A percentile compares a stretch with the other conserved stretches of the same genome.
phyloP scores from a whole-genome alignment of 1,140 invertebrate species.

The Tetragnatha versicolor region DNA sequence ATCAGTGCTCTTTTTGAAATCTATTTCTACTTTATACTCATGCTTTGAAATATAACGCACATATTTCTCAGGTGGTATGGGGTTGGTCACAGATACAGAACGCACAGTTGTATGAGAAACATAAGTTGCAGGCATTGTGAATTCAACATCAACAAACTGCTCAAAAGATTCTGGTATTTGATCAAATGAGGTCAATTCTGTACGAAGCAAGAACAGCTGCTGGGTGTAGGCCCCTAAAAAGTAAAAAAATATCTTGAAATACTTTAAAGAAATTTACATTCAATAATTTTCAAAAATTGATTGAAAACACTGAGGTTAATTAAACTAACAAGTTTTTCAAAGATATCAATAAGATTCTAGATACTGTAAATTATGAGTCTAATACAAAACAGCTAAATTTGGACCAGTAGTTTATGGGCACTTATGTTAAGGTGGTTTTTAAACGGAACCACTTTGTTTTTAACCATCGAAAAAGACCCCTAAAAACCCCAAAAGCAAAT shows the following conservation, averaged over 20 bases:
- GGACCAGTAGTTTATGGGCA: no score
- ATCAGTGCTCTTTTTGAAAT: conserved; percentile 53
- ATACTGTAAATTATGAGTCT: no score
- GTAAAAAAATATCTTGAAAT: conserved; percentile 43
- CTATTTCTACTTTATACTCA: conserved; percentile 76
- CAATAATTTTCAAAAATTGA: background rate
- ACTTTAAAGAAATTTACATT: background rate
- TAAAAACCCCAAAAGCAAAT: no score
- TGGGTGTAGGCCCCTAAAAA: conserved; percentile 92
- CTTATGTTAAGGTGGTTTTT: no score
- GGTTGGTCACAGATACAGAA: conserved; percentile 82
- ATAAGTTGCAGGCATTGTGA: conserved; percentile 98
- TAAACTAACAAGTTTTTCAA: no score
- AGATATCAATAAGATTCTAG: no score
- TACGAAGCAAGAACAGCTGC: conserved; percentile 89
- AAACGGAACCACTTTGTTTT: no score
- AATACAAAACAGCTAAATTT: no score
- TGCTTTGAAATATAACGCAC: conserved; percentile 96
- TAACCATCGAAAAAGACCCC: no score
- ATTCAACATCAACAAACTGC: conserved; percentile 89
- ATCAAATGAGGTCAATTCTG: conserved; percentile 95
- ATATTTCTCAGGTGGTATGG: conserved; percentile 97
- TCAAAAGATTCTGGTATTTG: conserved; percentile 93
- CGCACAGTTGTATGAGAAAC: conserved; percentile 95
- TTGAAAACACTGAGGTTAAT: no score